Evolutionary conservation across 2,888 invertebrate species (phyloP).

Genomic region (Gortyna flavago): DNA sequence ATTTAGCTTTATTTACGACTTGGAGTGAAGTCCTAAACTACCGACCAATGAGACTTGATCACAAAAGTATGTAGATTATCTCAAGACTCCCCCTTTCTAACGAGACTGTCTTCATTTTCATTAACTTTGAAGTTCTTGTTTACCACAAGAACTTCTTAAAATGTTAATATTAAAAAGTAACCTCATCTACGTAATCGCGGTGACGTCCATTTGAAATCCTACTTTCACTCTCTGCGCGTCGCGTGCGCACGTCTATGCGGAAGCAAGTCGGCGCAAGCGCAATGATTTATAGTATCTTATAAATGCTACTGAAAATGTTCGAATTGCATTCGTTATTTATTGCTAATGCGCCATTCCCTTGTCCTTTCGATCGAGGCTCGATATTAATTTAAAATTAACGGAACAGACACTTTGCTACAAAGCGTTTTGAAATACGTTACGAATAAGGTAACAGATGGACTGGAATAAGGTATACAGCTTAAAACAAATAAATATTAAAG

Average conservation of each 20-base stretch:
- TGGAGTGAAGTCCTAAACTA: neutral
- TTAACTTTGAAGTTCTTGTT: neutral
- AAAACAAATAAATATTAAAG: too few relatives aligned
- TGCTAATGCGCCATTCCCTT: conserved; percentile 60
- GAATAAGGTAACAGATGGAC: neutral
- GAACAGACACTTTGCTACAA: conserved; percentile 34
- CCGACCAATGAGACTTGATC: neutral
- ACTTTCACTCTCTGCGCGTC: conserved; percentile 79
- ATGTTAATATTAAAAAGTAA: conserved; percentile 34
- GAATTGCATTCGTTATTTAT: conserved; percentile 62
- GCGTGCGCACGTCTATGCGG: conserved; percentile 65
- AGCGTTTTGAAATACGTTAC: conserved; percentile 41
- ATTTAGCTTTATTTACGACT: conserved; percentile 19
- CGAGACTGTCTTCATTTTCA: neutral
- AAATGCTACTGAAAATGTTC: conserved; percentile 65
- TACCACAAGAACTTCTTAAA: neutral
- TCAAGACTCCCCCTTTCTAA: neutral
- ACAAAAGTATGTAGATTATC: neutral
- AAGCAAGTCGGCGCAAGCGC: conserved; percentile 59
- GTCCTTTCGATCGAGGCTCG: conserved; percentile 57
- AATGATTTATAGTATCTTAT: conserved; percentile 65
- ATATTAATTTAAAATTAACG: conserved; percentile 59
- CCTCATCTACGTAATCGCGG: conserved; percentile 68
- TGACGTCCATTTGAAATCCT: conserved; percentile 77
- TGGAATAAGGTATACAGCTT: neutral